phyloP scores from a whole-genome alignment of 2,797 vertebrate genomes.

The Cossypha niveicapilla region DNA sequence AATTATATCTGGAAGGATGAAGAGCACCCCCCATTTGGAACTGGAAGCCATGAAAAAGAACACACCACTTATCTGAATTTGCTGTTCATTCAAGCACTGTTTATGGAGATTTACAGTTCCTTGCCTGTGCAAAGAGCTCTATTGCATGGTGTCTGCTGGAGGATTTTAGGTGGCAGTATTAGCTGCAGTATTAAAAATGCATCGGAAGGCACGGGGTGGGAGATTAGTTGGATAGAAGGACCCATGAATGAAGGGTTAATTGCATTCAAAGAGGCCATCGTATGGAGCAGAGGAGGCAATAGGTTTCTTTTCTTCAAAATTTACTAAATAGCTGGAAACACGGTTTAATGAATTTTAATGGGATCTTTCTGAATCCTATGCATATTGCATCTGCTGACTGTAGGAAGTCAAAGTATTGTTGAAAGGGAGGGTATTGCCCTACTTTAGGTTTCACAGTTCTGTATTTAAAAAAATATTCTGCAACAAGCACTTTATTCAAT shows the following conservation, averaged over 20 bases:
- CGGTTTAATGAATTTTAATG: conserved; percentile 72
- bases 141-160: conserved; percentile 2
- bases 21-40: conserved; percentile 6
- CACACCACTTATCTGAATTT: conserved; percentile 60
- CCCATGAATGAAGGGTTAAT: conserved; percentile 56
- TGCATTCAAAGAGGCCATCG: conserved; percentile 48
- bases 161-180: conserved; percentile 56
- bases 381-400: conserved; percentile 49
- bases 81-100: conserved; percentile 57
- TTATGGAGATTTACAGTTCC: conserved; percentile 63
- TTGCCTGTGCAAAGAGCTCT: conserved; percentile 34
- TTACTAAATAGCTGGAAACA: conserved; percentile 64
- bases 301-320: conserved; percentile 67
- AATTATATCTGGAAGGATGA: conserved; percentile 34
- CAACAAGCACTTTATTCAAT: conserved; percentile 59
- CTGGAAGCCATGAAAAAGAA: conserved; percentile 47
- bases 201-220: neutral
- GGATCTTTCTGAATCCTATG: conserved; percentile 62
- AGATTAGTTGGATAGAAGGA: conserved; percentile 64
- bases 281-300: conserved; percentile 26
- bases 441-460: conserved; percentile 29
- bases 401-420: conserved; percentile 55
- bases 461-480: conserved; percentile 43
- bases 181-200: conserved; percentile 57
- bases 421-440: conserved; percentile 46